Evolutionary conservation across 2,888 invertebrate species (phyloP), one percentile per base, ranked within the genome.

Genomic region (Tetramorium bicarinatum): DNA sequence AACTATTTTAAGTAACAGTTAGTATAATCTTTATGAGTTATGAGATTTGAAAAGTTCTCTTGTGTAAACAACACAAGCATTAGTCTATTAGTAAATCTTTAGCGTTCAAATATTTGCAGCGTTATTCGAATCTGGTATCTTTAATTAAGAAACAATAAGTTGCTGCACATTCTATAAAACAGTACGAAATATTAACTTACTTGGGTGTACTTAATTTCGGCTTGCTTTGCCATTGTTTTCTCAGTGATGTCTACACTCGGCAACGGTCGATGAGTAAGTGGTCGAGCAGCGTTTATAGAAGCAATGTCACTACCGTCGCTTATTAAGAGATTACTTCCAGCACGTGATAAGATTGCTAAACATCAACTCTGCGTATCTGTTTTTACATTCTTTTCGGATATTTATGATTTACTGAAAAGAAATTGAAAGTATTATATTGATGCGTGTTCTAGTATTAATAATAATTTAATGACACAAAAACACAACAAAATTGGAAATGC

Each of bases 191-290:
- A n/a, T 25, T 13, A 67, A 81, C 72, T 80, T 90, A 90, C 90
- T 82, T 90, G 89, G 21, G 88, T 90, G 34, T 89, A 91, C 66
- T 89, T 91, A 52, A 90, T 47, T 4, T 84, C 61, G 2, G 62
- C 49, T 7, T 44, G 25, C 21, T 80, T 85, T n/a, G 47, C 21
- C 56, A 61, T 52, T 89, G 82, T 90, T 13, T 59, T 54, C 76
- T 61, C 18, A 0, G 7, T 44, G n/a, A 7, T 11, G 34, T 83
- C 18, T 49, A 44, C 13, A 67, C 18, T 29, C 61, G 11, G 25
- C 41, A 56, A 15, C 3, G 13, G 29, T 41, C 34, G 9, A 0
- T 41, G 7, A 21, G 3, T 2, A 38, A 87, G 9, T 87, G 69
- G 8, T 34, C 3, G 9, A n/a, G 9, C 11, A 11, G 54, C 0